Evolutionary conservation across 2,113 vertebrate genomes (phyloP).

Genomic region (Aegypius monachus): DNA sequence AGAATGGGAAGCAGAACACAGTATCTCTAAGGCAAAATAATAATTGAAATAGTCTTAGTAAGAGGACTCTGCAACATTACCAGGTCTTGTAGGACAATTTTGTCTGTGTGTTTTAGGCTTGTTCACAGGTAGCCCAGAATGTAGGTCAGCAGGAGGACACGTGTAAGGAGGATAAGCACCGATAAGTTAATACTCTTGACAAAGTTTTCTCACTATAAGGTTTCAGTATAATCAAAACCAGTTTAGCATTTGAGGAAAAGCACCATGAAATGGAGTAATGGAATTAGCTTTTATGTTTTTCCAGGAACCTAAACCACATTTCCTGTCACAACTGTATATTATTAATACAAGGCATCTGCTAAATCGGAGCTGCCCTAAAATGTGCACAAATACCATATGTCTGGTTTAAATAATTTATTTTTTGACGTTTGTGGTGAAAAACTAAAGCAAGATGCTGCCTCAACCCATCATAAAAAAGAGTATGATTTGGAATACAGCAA

Average conservation of each 20-base stretch:
- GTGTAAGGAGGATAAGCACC: background rate
- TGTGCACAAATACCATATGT: slow-evolving; percentile 64
- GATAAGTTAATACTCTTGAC: slow-evolving; percentile 47
- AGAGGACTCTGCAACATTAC: background rate
- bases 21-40: background rate
- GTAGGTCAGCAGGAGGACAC: slow-evolving; percentile 10
- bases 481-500: slow-evolving; percentile 23
- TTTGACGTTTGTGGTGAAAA: slow-evolving; percentile 65
- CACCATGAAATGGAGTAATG: slow-evolving; percentile 76
- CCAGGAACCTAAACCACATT: slow-evolving; percentile 80
- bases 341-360: slow-evolving; percentile 80
- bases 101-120: background rate
- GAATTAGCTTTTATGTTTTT: slow-evolving; percentile 83
- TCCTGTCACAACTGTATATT: slow-evolving; percentile 80
- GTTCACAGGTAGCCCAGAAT: slow-evolving; percentile 61
- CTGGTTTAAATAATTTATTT: slow-evolving; percentile 73
- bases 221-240: slow-evolving; percentile 76
- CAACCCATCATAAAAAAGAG: slow-evolving; percentile 54
- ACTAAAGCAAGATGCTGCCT: slow-evolving; percentile 72
- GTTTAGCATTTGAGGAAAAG: slow-evolving; percentile 72
- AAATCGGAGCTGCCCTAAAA: slow-evolving; percentile 64
- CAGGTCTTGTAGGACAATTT: background rate
- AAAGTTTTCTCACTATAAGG: slow-evolving; percentile 62
- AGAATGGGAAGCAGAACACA: background rate
- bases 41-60: background rate